Base-by-base conservation (phyloP, 2,797 vertebrate genomes). In the Distichodus sexfasciatus region DNA sequence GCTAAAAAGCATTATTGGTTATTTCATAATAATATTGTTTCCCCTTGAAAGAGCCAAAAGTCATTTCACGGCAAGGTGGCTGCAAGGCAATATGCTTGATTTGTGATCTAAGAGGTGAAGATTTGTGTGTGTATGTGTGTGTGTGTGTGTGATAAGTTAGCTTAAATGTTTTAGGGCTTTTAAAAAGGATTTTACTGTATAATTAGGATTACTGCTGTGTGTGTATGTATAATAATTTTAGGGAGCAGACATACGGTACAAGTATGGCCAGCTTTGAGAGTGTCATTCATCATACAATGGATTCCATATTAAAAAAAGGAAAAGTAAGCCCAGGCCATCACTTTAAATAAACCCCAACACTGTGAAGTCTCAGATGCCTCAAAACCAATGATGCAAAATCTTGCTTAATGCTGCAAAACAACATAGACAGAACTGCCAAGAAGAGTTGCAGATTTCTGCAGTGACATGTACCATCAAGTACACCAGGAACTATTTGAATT, bases 401-500 rank as follows among this genome's bases (percentile, higher is more conserved):
- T n/a, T n/a, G n/a, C n/a, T n/a, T n/a, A n/a, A n/a, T n/a, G n/a
- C n/a, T n/a, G n/a, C n/a, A n/a, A n/a, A n/a, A n/a, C n/a, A n/a
- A n/a, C n/a, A 35, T 55, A 66, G 62, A 66, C 73, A 75, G 54
- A 66, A 47, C 24, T 66, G 67, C 69, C 73, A 71, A 66, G 73
- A 70, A 33, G 23, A n/a, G 60, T 70, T 53, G 46, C 33, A n/a
- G 50, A 59, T 33, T 46, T 65, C 14, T 17, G 31, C n/a, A 17
- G 46, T 70, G 66, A 75, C 54, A 75, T 66, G 46, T 65, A 33
- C 46, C 28, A 70, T 75, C n/a, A 66, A 70, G 60, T 36, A 63
- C 53, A 75, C 29, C 36, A 29, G 10, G 53, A 1, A 11, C 53
- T 75, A 29, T 33, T 69, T 75, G 72, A 71, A 66, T 71, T 70